Evolutionary conservation across 2,888 invertebrate genomes (phyloP).

Genomic region (Brachypalpus laphriformis): DNA sequence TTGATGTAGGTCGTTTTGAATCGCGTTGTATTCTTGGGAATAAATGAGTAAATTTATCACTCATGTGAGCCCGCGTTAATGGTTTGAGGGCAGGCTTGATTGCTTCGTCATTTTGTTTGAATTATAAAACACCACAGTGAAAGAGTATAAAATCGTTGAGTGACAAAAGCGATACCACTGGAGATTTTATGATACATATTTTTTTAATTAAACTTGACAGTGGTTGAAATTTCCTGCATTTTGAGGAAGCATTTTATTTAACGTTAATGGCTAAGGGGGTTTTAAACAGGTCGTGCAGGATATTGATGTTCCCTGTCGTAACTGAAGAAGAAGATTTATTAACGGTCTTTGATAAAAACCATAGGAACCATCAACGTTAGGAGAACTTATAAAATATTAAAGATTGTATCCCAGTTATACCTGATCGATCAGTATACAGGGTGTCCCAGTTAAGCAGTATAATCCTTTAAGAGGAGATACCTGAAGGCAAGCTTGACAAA

Average conservation of each 20-base stretch:
- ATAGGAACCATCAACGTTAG: too few relatives aligned
- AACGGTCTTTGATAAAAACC: too few relatives aligned
- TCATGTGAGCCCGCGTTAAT: constrained; percentile 52
- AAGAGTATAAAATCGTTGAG: constrained; percentile 12
- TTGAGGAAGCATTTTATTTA: not conserved
- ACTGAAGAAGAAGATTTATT: too few relatives aligned
- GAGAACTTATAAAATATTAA: too few relatives aligned
- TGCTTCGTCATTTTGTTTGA: constrained; percentile 44
- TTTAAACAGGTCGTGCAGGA: not conserved
- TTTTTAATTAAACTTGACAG: constrained; percentile 39
- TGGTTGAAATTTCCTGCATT: not conserved
- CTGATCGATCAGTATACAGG: too few relatives aligned
- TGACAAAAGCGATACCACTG: constrained; percentile 4
- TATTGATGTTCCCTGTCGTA: too few relatives aligned
- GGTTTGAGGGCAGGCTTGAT: constrained; percentile 46
- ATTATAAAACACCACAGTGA: constrained; percentile 28
- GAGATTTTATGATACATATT: not conserved
- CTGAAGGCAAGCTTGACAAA: too few relatives aligned
- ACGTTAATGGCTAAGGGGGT: not conserved
- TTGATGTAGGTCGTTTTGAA: constrained; percentile 43
- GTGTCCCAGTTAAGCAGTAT: too few relatives aligned
- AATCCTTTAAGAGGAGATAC: too few relatives aligned
- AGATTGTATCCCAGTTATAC: too few relatives aligned
- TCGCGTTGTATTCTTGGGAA: constrained; percentile 40
- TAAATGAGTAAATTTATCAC: constrained; percentile 65